Evolutionary conservation across 2,797 vertebrate species (phyloP).

Genomic region (Fratercula arctica): DNA sequence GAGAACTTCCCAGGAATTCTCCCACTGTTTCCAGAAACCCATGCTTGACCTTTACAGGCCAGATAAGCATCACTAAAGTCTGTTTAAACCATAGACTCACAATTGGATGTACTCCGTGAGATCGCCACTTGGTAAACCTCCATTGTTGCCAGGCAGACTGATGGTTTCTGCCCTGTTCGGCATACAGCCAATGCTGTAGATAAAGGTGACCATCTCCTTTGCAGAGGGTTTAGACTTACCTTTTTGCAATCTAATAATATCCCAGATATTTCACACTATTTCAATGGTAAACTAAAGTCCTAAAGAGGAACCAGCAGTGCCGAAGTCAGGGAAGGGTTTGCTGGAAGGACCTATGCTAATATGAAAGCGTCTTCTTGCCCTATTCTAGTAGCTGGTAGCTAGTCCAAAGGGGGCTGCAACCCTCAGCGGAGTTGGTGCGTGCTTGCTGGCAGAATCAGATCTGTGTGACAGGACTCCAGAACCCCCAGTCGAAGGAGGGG

Average conservation of each 20-base stretch:
- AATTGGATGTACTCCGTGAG: background rate
- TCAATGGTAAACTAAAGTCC: background rate
- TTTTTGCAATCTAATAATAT: background rate
- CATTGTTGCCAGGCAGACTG: background rate
- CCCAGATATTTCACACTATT: background rate
- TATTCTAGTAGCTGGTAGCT: background rate
- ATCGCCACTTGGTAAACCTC: background rate
- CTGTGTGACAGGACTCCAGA: background rate
- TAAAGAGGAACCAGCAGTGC: background rate
- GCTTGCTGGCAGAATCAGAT: background rate
- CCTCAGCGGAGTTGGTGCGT: background rate
- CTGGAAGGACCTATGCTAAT: background rate
- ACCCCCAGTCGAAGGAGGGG: background rate
- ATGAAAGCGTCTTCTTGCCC: background rate
- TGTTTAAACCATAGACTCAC: background rate
- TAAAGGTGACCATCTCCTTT: background rate
- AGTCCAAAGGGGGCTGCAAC: background rate
- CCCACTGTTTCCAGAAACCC: background rate
- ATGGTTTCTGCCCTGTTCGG: background rate
- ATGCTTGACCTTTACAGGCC: background rate
- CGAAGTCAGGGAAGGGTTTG: slow-evolving; percentile 1
- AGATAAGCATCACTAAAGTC: background rate
- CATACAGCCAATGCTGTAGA: background rate
- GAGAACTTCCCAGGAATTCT: background rate
- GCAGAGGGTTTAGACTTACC: background rate